Evolutionary conservation across 1,140 invertebrate species (phyloP), one percentile per base, ranked within the genome.

Genomic region (Apis laboriosa): DNA sequence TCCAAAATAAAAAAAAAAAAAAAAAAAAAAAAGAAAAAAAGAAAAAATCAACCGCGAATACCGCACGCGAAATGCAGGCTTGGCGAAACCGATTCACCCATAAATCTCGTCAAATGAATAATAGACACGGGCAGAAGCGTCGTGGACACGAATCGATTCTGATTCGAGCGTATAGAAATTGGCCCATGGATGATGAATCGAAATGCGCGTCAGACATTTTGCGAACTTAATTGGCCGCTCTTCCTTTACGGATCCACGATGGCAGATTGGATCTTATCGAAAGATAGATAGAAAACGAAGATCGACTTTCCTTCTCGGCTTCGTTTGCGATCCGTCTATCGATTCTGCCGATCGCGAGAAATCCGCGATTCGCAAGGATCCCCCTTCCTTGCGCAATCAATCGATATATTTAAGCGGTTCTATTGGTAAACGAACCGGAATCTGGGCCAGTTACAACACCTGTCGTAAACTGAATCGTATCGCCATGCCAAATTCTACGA

Each of bases 361-460:
- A 43, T 43, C 34, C 34, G 81, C 79, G 80, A 88, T 88, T 68
- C 77, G 73, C 80, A 15, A 49, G 77, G 49, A 77, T 74, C 77
- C 82, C 75, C 66, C 24, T 68, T 34, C 56, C 17, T 91, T 90
- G 81, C 87, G 89, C 90, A 91, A 91, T 88, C 68, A 73, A 68
- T 55, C 68, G 71, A 90, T 92, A 91, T 87, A 92, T 92, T 92
- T 90, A 88, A 84, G 80, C 86, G 75, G 80, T 90, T 34, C 89
- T 89, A 92, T 92, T 91, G 88, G 91, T 92, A 89, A 92, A 90
- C 88, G 91, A 90, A 83, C 73, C 80, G 91, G 90, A 90, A 93
- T 93, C 89, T 92, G 91, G 91, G 91, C 88, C 92, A 85, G 87
- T 93, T 91, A 86, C 92, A 88, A 92, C 91, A 93, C 88, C 86